These are phyloP conservation scores for Centropyge bicolor DNA, from an alignment of 2,797 vertebrate species.

Conservation along the genomic window DNA sequence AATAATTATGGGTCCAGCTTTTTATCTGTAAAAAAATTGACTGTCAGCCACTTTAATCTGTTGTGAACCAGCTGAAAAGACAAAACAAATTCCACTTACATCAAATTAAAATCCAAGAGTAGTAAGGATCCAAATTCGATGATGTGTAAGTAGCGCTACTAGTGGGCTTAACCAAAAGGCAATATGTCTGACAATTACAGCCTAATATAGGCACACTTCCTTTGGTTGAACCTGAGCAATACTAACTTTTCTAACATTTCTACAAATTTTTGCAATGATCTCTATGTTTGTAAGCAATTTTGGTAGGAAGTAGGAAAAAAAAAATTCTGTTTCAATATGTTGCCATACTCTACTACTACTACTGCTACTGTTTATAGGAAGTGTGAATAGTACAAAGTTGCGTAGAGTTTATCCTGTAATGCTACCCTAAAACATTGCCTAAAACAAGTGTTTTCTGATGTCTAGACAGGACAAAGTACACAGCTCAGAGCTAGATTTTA, in stretches of 20 bases:
- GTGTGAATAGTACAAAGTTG: not conserved
- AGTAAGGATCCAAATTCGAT: not conserved
- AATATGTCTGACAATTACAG: not conserved
- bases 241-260: not conserved
- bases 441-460: not conserved
- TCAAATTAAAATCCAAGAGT: not conserved
- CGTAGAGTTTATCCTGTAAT: not conserved
- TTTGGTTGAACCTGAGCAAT: slow-evolving; percentile 6
- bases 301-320: no score
- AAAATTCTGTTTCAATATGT: no score
- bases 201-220: not conserved
- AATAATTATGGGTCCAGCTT: not conserved
- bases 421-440: not conserved
- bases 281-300: no score
- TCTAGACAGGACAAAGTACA: not conserved
- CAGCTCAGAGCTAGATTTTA: not conserved
- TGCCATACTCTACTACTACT: no score
- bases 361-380: no score
- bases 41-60: not conserved
- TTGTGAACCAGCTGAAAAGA: not conserved
- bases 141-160: not conserved
- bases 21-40: not conserved
- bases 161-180: not conserved
- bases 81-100: not conserved
- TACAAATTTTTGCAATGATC: not conserved